Conservation (phyloP, 2,113 vertebrate species). For the Colistium nudipinnis region DNA sequence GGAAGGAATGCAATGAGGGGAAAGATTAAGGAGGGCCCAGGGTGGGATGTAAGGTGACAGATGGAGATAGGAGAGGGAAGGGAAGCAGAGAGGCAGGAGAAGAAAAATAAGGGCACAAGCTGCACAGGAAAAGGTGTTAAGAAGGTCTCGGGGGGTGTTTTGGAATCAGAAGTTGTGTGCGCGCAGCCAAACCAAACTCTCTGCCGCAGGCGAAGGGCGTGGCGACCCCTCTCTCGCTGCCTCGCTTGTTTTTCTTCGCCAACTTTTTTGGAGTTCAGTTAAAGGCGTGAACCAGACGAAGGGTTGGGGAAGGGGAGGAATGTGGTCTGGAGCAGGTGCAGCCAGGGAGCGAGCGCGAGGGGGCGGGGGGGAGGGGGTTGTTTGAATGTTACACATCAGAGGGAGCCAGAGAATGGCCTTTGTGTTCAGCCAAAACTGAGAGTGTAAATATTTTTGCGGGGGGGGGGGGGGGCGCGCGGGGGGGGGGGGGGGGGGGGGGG, state of each 20-base stretch:
- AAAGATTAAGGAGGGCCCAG: conserved; percentile 38
- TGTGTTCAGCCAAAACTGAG: conserved; percentile 56
- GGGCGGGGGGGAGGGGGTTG: conserved; percentile 29
- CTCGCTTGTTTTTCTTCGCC: conserved; percentile 30
- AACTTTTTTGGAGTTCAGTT: conserved; percentile 44
- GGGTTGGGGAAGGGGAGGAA: conserved; percentile 23
- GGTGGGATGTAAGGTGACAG: conserved; percentile 58
- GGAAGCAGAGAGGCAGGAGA: conserved; percentile 10
- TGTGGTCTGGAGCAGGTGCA: conserved; percentile 46
- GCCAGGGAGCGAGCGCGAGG: conserved; percentile 34
- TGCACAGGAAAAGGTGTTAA: conserved; percentile 59
- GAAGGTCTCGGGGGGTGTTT: conserved; percentile 40
- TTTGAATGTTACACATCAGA: conserved; percentile 63
- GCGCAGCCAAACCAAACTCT: conserved; percentile 18
- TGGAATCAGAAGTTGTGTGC: conserved; percentile 44
- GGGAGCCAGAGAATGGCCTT: conserved; percentile 55
- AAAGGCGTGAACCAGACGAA: conserved; percentile 33
- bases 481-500: conserved; percentile 29
- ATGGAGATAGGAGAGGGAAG: conserved; percentile 47
- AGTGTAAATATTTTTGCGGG: conserved; percentile 79
- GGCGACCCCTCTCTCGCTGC: conserved; percentile 17
- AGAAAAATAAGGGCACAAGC: conserved; percentile 44
- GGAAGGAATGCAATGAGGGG: conserved; percentile 26
- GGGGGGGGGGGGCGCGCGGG: conserved; percentile 46
- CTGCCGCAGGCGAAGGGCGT: conserved; percentile 38